Base-by-base conservation (phyloP, 30 jellyfish, hydroid and myxozoan species). In the Clytia hemisphaerica region DNA sequence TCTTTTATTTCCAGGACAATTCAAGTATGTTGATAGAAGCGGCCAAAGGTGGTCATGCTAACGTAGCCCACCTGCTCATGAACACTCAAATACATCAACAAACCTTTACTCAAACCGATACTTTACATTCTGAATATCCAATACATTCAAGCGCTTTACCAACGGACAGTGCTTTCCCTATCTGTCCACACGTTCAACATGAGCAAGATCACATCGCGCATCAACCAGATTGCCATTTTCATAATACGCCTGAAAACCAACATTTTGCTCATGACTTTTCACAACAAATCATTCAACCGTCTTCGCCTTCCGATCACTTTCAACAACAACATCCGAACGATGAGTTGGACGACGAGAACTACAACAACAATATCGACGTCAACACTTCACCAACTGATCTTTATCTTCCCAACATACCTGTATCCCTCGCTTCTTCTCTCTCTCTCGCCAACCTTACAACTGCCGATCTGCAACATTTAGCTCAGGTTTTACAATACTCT, bases 21-120 rank as follows among this genome's bases (percentile, higher is more conserved):
- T 92, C 99, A 26, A 79, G 94, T 72, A 83, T 92, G 95, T 79
- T 92, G 38, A 92, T 92, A 49, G 99, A 92, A 72, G 99, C 99
- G 16, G 87, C 99, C 19, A 92, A 83, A 68, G 99, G 95, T n/a
- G 99, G 99, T 25, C 99, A 92, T 68, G 79, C 94, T 0, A 75
- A 81, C 16, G 95, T 92, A 7, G 99, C 95, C 51, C 70, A 83
- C 35, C 84, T 92, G 45, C 75, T 92, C 1, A 72, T 92, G 63
- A 94, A 92, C 58, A 81, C 95, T 10, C 95, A 85, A 6, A 49
- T 83, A 16, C 95, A 79, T 37, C 71, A 29, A 26, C 90, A 48
- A 66, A n/a, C 30, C 4, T 64, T 61, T 21, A 35, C 82, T 47
- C 84, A 83, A 49, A 33, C 93, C 29, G 98, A 89, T 31, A 72